phyloP scores from a whole-genome alignment of 2,888 invertebrate species.

The Cybosia mesomella region DNA sequence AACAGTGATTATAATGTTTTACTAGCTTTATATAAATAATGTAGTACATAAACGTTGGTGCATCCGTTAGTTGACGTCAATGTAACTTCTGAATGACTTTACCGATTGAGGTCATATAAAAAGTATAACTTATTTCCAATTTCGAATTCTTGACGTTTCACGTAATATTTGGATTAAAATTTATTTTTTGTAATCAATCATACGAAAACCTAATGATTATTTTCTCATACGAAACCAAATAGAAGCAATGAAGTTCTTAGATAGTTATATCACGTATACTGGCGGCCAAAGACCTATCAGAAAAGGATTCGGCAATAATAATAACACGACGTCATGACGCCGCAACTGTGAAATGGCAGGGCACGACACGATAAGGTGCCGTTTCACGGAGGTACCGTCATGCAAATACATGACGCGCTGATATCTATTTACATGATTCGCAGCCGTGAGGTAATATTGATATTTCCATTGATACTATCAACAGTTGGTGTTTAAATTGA shows the following conservation, averaged over 20 bases:
- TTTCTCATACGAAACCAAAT: background rate
- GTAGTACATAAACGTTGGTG: background rate
- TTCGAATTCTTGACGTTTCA: background rate
- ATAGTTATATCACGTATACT: background rate
- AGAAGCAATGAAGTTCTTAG: background rate
- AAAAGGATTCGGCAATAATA: background rate
- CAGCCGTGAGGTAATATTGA: background rate
- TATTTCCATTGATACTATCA: background rate
- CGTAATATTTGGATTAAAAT: background rate
- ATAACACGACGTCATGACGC: background rate
- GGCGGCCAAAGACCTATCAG: background rate
- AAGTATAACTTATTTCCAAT: background rate
- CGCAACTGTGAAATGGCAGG: background rate
- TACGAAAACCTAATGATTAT: background rate
- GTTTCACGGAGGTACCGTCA: background rate
- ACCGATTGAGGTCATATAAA: background rate
- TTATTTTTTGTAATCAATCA: background rate
- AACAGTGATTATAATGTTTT: constrained; percentile 11
- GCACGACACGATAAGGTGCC: background rate
- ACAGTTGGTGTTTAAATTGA: background rate
- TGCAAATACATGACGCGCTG: background rate
- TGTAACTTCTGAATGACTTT: background rate
- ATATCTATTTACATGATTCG: background rate
- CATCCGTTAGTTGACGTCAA: background rate
- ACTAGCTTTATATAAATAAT: background rate